phyloP scores from a whole-genome alignment of 2,113 vertebrate species.

The Candoia aspera region DNA sequence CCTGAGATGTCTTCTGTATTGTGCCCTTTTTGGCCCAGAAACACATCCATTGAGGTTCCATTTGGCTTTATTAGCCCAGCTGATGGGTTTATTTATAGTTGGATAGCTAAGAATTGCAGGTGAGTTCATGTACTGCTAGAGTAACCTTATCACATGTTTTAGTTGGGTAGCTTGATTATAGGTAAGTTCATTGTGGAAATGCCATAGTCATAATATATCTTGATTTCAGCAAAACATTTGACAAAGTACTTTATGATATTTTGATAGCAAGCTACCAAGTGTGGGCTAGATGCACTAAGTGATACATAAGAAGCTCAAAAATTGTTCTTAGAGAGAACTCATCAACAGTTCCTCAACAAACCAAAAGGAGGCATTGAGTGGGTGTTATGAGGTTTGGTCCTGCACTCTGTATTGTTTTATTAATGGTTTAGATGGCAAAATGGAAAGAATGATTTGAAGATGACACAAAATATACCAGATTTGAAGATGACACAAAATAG shows the following conservation, averaged over 20 bases:
- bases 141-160: not conserved
- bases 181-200: not conserved
- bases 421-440: not conserved
- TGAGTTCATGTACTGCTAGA: not conserved
- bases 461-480: not conserved
- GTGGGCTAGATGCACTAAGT: not conserved
- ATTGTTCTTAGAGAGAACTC: not conserved
- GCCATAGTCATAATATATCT: not conserved
- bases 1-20: not conserved
- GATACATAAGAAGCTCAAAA: not conserved
- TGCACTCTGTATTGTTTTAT: not conserved
- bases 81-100: not conserved
- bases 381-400: not conserved
- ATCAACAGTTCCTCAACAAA: not conserved
- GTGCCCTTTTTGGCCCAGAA: not conserved
- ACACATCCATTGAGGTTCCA: not conserved
- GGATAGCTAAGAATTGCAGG: not conserved
- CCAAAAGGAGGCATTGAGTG: not conserved
- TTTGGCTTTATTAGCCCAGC: not conserved
- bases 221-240: not conserved
- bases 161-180: not conserved
- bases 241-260: not conserved
- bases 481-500: not conserved
- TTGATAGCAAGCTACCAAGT: not conserved
- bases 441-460: not conserved